phyloP scores from a whole-genome alignment of 2,888 invertebrate genomes.

The Andricus quercusramuli region DNA sequence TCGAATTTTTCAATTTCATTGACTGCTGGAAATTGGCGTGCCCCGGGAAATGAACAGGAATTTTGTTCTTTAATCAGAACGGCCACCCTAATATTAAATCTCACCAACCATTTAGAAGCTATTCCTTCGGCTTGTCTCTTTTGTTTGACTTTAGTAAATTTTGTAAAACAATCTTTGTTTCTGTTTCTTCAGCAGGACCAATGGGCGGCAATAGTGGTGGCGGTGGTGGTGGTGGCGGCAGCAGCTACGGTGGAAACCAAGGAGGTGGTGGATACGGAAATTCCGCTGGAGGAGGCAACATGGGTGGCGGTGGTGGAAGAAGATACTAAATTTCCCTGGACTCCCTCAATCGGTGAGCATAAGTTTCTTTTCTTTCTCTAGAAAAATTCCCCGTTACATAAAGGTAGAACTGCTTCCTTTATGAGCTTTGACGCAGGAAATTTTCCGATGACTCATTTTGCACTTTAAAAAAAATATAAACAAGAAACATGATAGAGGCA shows the following conservation, averaged over 20 bases:
- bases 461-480: neutral
- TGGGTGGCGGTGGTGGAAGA: constrained; percentile 75
- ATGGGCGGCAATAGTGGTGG: constrained; percentile 54
- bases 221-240: constrained; percentile 77
- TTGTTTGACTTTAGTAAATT: neutral
- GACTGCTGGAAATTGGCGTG: too few species aligned
- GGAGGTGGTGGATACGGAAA: constrained; percentile 78
- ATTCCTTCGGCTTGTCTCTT: constrained; percentile 5
- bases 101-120: neutral
- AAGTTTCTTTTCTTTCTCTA: neutral
- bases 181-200: constrained; percentile 43
- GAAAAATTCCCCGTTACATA: neutral
- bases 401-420: neutral
- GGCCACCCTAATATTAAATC: constrained; percentile 10
- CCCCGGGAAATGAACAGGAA: too few species aligned
- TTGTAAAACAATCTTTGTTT: constrained; percentile 15
- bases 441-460: neutral
- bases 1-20: too few species aligned
- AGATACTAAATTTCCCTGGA: constrained; percentile 69
- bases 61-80: too few species aligned
- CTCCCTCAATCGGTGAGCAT: constrained; percentile 72
- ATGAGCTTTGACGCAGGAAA: neutral
- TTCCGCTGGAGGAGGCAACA: constrained; percentile 76
- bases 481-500: neutral
- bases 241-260: constrained; percentile 77